Evolutionary conservation across 2,113 vertebrate species (phyloP), one percentile per base, ranked within the genome.

Genomic region (Chlorodrepanis virens): DNA sequence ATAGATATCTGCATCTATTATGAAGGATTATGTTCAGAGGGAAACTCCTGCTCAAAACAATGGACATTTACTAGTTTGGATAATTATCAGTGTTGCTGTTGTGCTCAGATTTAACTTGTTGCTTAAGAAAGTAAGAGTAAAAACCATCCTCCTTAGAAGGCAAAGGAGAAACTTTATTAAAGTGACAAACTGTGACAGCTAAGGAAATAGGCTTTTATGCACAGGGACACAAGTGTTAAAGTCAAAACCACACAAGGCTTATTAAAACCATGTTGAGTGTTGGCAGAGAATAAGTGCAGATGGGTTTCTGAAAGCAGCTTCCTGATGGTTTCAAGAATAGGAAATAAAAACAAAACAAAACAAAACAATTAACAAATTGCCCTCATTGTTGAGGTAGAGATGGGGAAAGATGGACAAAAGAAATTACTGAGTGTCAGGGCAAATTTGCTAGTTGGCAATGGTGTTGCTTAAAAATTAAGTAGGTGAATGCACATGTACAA

Each of bases 231-330:
- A 94, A 96, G 83, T 31, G 45, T 93, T 95, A 93, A 96, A 94
- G 84, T 93, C 94, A 90, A 96, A 97, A 87, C 76, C 88, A 89
- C 88, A 84, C 56, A 93, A 92, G 64, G 80, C 84, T 92, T 96
- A 97, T 94, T 96, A 97, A 97, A 97, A 96, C 91, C 19, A 1
- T 54, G 74, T 90, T 94, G 78, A 96, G 86, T 72, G 91, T 24
- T 94, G 93, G 95, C 94, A 96, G 67, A 76, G 78, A 92, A 13
- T 75, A 86, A 96, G 79, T 91, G 78, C 94, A 97, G 96, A 96
- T 96, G 94, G 93, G 47, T 95, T 94, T 94, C 85, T 96, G 90
- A 97, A 97, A 97, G 89, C 81, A 88, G 90, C 79, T 96, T 97
- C 87, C 89, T 96, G 86, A 93, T 79, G 83, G 68, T 90, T 96